phyloP scores from a whole-genome alignment of 2,797 vertebrate species.

The Mus minutoides region DNA sequence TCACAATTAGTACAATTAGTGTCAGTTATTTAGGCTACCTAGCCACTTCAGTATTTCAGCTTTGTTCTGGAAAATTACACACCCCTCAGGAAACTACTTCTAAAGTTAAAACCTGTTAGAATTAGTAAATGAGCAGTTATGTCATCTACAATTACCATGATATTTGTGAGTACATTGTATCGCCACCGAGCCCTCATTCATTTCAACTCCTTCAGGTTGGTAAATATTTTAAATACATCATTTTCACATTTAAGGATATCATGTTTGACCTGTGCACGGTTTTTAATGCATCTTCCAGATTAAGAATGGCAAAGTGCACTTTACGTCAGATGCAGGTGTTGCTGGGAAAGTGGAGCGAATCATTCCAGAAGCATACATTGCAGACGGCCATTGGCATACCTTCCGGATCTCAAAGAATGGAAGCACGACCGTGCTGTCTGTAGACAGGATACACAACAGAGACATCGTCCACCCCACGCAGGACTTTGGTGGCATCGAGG shows the following conservation, averaged over 20 bases:
- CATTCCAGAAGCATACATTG: constrained; percentile 90
- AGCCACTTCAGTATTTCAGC: not conserved
- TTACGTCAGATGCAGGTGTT: constrained; percentile 94
- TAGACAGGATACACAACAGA: constrained; percentile 89
- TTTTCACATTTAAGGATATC: not conserved
- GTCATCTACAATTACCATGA: not conserved
- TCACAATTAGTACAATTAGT: not conserved
- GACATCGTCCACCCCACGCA: constrained; percentile 93
- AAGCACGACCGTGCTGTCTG: constrained; percentile 89
- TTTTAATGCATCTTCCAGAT: constrained; percentile 87
- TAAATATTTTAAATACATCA: not conserved
- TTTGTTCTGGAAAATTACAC: not conserved
- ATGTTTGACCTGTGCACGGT: not conserved
- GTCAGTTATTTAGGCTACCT: not conserved
- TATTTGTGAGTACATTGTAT: not conserved
- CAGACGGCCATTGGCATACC: constrained; percentile 96
- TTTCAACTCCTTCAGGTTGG: not conserved
- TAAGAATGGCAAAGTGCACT: constrained; percentile 95
- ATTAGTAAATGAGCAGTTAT: not conserved
- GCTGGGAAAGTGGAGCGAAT: constrained; percentile 96
- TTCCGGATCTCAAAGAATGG: constrained; percentile 92
- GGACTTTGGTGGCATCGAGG: constrained; percentile 94
- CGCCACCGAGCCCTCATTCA: not conserved
- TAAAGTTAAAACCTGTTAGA: not conserved
- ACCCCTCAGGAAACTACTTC: not conserved